Evolutionary conservation across 1,140 invertebrate species (phyloP).

Genomic region (Andrena cerasifolii): DNA sequence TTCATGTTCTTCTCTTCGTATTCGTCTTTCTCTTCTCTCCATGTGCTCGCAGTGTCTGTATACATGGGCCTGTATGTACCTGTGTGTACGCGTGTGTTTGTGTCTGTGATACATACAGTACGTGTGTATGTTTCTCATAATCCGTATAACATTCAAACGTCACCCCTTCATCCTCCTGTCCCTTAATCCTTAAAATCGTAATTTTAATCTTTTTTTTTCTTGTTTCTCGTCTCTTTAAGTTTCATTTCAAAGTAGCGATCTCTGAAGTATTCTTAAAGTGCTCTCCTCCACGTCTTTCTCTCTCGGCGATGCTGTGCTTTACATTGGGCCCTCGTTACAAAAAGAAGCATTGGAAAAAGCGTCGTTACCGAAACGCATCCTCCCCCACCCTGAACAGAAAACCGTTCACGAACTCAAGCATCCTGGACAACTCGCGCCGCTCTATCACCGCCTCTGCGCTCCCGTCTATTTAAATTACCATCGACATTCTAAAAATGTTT

Average conservation of each 20-base stretch:
- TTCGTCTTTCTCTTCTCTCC: not conserved
- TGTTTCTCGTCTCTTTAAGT: conserved; percentile 1
- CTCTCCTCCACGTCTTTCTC: not conserved
- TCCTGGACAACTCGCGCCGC: not conserved
- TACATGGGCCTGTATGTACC: not conserved
- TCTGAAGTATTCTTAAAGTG: conserved; percentile 64
- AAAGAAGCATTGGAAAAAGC: conserved; percentile 9
- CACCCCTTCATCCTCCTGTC: not conserved
- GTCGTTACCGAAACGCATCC: no score
- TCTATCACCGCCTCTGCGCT: not conserved
- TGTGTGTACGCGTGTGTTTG: not conserved
- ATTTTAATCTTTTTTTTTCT: conserved; percentile 47
- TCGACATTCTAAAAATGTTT: conserved; percentile 64
- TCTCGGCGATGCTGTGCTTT: conserved; percentile 33
- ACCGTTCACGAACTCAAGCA: conserved; percentile 15
- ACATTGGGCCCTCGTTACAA: conserved; percentile 57
- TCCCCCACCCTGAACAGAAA: no score
- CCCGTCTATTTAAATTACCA: not conserved
- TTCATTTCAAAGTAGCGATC: conserved; percentile 65
- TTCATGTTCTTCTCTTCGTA: conserved; percentile 58
- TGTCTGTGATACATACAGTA: not conserved
- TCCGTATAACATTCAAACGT: conserved; percentile 51
- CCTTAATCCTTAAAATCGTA: conserved; percentile 24
- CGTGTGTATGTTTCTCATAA: not conserved
- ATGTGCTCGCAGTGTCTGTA: conserved; percentile 23